A percentile compares a stretch with the other conserved stretches of the same genome.
Conservation (phyloP, 2,797 vertebrate species). For the Sciaenops ocellatus region DNA sequence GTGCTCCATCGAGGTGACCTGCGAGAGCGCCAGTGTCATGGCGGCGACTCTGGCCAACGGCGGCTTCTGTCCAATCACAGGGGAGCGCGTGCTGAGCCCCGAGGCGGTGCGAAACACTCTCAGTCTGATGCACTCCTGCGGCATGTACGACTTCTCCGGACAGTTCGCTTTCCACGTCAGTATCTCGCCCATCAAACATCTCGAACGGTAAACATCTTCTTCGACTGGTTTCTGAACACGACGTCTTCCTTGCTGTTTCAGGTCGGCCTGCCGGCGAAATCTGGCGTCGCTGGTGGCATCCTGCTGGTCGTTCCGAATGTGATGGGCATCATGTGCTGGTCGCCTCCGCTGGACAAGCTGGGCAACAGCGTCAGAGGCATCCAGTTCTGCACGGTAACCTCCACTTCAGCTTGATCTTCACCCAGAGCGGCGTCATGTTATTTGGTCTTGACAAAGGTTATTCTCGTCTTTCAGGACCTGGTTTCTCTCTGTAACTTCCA, state of each 20-base stretch:
- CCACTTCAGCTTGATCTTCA: not conserved
- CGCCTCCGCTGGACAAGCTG: constrained; percentile 96
- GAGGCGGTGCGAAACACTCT: constrained; percentile 96
- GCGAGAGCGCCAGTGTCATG: constrained; percentile 98
- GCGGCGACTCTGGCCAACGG: constrained; percentile 97
- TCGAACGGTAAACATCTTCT: not conserved
- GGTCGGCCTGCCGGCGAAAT: constrained; percentile 98
- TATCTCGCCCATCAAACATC: constrained; percentile 6
- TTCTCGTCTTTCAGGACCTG: constrained; percentile 87
- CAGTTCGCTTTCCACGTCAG: constrained; percentile 99
- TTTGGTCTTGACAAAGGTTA: not conserved
- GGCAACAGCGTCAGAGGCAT: constrained; percentile 98
- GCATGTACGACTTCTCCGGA: constrained; percentile 99
- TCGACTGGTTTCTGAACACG: not conserved
- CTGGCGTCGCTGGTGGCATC: constrained; percentile 96
- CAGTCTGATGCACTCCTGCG: constrained; percentile 98
- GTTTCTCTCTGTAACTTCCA: constrained; percentile 97
- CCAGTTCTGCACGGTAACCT: constrained; percentile 96
- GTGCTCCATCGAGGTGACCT: constrained; percentile 98
- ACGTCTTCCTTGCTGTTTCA: constrained; percentile 54
- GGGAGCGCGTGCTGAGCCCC: constrained; percentile 94
- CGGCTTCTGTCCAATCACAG: constrained; percentile 98
- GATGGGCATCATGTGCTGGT: constrained; percentile 99
- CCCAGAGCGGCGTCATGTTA: not conserved
- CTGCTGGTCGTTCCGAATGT: constrained; percentile 98